Evolutionary conservation across 2,888 invertebrate genomes (phyloP).

Genomic region (Cylindroiulus punctatus): DNA sequence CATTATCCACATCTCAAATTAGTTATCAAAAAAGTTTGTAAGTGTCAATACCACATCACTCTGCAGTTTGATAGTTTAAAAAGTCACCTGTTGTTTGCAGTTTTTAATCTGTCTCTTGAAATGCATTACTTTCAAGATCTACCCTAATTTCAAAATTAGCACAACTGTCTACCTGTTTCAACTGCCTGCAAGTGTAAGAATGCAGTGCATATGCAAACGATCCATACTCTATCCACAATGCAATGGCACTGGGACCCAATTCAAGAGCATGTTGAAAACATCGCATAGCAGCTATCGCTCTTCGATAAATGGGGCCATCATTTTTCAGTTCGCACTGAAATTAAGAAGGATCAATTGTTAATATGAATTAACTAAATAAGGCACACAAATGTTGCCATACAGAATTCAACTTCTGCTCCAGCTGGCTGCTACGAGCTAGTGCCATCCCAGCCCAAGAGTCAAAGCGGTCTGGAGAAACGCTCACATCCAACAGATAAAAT

Average conservation of each 20-base stretch:
- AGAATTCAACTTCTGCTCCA: conserved; percentile 83
- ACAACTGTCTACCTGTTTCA: conserved; percentile 75
- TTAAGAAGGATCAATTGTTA: conserved; percentile 7
- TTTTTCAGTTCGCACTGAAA: conserved; percentile 63
- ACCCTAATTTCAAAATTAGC: neutral
- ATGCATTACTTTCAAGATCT: no score
- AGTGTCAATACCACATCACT: no score
- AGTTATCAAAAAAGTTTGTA: no score
- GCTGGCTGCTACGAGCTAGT: conserved; percentile 72
- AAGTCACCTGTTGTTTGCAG: neutral
- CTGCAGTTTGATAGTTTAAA: no score
- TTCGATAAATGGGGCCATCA: conserved; percentile 62
- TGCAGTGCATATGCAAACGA: conserved; percentile 89
- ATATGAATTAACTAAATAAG: conserved; percentile 4
- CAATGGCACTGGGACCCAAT: conserved; percentile 77
- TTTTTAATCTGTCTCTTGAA: neutral
- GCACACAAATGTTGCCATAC: conserved; percentile 63
- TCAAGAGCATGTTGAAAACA: conserved; percentile 85
- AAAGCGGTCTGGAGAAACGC: conserved; percentile 80
- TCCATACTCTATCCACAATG: conserved; percentile 91
- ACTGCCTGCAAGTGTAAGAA: conserved; percentile 85
- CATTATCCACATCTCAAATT: no score
- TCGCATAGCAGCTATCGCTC: conserved; percentile 72
- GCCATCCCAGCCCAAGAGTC: conserved; percentile 95
- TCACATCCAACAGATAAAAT: conserved; percentile 85